A percentile compares a stretch with the other conserved stretches of the same genome.
Conservation (phyloP, 2,888 invertebrate genomes). For the Falcaria lacertinaria region DNA sequence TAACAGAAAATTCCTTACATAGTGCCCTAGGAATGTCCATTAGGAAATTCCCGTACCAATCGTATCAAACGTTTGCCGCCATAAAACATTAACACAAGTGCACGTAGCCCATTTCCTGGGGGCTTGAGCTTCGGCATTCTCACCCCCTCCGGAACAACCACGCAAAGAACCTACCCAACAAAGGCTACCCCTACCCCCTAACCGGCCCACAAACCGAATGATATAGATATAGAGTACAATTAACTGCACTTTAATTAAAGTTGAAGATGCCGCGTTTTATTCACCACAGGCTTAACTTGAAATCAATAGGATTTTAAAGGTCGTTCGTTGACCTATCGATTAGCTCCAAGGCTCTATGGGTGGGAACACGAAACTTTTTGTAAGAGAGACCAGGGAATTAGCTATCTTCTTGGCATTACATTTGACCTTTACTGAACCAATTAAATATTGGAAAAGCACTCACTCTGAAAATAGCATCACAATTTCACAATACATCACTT, state of each 20-base stretch:
- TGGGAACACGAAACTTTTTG: neutral
- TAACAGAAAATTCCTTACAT: neutral
- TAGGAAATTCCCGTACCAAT: neutral
- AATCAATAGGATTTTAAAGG: constrained; percentile 4
- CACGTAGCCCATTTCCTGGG: constrained; percentile 1
- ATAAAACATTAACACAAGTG: neutral
- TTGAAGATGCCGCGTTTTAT: constrained; percentile 18
- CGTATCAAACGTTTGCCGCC: neutral
- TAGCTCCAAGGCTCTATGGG: constrained; percentile 1
- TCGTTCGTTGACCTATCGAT: constrained; percentile 10
- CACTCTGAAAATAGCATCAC: too few species aligned
- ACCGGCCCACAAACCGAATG: constrained; percentile 3
- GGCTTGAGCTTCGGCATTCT: neutral
- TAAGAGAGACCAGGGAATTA: neutral
- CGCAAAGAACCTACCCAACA: constrained; percentile 1
- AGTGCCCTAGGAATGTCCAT: neutral
- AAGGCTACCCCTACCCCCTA: constrained; percentile 12
- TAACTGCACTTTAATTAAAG: constrained; percentile 43
- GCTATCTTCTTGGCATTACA: too few species aligned
- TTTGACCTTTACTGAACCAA: too few species aligned
- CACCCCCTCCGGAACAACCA: neutral
- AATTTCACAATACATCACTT: too few species aligned
- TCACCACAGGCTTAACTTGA: constrained; percentile 9
- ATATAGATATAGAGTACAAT: constrained; percentile 19
- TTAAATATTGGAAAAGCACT: too few species aligned